These are phyloP conservation scores for Platynereis dumerilii DNA, from an alignment of 2,888 invertebrate genomes.

Conservation along the genomic window DNA sequence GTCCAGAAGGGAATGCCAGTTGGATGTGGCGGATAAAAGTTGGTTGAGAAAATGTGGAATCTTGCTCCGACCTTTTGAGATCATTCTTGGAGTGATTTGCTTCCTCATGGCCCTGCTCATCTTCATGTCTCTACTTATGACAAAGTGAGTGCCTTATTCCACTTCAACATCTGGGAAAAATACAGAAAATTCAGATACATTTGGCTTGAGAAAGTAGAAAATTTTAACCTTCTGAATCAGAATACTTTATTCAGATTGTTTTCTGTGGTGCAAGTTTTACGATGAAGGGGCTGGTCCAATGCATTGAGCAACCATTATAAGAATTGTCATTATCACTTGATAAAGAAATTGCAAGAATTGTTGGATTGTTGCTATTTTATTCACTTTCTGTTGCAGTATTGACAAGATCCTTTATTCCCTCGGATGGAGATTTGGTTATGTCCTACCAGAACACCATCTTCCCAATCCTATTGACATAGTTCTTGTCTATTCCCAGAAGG, in stretches of 20 bases:
- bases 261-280: too few species aligned
- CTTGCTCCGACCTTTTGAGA: slow-evolving; percentile 60
- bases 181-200: background rate
- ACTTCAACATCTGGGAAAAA: too few species aligned
- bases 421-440: slow-evolving; percentile 61
- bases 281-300: too few species aligned
- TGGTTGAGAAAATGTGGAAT: slow-evolving; percentile 51
- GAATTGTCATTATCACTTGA: too few species aligned
- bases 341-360: too few species aligned
- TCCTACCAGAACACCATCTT: slow-evolving; percentile 55
- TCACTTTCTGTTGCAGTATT: slow-evolving; percentile 50
- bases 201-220: too few species aligned
- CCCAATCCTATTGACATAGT: slow-evolving; percentile 63
- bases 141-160: slow-evolving; percentile 57
- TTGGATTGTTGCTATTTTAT: too few species aligned
- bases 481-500: slow-evolving; percentile 60
- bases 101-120: slow-evolving; percentile 57
- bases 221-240: too few species aligned
- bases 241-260: too few species aligned
- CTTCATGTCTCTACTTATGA: slow-evolving; percentile 61
- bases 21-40: slow-evolving; percentile 49
- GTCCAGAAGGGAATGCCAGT: slow-evolving; percentile 53
- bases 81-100: slow-evolving; percentile 58
- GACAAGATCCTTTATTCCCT: slow-evolving; percentile 63
- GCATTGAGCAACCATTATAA: too few species aligned